phyloP scores from a whole-genome alignment of 2,888 invertebrate species.

The Amorpha juglandis region DNA sequence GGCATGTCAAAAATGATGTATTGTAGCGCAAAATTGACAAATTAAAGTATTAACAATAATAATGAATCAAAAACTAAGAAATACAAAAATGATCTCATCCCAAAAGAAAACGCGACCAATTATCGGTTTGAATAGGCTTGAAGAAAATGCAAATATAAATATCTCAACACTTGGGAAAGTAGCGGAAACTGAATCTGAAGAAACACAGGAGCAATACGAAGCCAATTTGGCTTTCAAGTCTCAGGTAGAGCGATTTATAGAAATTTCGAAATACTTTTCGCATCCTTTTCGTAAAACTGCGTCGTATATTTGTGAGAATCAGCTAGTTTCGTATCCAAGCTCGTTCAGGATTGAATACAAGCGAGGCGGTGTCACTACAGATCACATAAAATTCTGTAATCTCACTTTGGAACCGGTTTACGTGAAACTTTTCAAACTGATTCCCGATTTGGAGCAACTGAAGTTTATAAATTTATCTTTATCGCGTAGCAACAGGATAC shows the following conservation, averaged over 20 bases:
- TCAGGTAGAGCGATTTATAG: slow-evolving; percentile 69
- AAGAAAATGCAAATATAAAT: slow-evolving; percentile 35
- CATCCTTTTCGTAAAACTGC: slow-evolving; percentile 71
- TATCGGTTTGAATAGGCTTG: slow-evolving; percentile 26
- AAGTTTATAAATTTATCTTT: slow-evolving; percentile 68
- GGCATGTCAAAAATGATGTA: slow-evolving; percentile 19
- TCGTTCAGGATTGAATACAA: slow-evolving; percentile 64
- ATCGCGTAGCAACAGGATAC: slow-evolving; percentile 68
- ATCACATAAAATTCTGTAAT: slow-evolving; percentile 69
- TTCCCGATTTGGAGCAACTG: slow-evolving; percentile 70
- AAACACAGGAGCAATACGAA: slow-evolving; percentile 43
- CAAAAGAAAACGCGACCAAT: slow-evolving; percentile 32
- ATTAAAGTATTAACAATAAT: slow-evolving; percentile 24
- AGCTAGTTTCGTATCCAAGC: slow-evolving; percentile 67
- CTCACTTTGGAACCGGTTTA: slow-evolving; percentile 69
- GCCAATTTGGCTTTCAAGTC: slow-evolving; percentile 54
- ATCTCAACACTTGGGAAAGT: slow-evolving; percentile 49
- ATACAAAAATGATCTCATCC: slow-evolving; percentile 32
- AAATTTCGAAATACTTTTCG: slow-evolving; percentile 75
- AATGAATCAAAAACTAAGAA: slow-evolving; percentile 41
- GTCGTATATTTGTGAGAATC: slow-evolving; percentile 69
- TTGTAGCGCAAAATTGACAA: slow-evolving; percentile 28
- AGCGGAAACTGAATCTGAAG: slow-evolving; percentile 52
- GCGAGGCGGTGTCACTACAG: slow-evolving; percentile 62
- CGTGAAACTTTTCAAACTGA: slow-evolving; percentile 68